Evolutionary conservation across 2,113 vertebrate genomes (phyloP), one percentile per base, ranked within the genome.

Genomic region (Tapirus terrestris): DNA sequence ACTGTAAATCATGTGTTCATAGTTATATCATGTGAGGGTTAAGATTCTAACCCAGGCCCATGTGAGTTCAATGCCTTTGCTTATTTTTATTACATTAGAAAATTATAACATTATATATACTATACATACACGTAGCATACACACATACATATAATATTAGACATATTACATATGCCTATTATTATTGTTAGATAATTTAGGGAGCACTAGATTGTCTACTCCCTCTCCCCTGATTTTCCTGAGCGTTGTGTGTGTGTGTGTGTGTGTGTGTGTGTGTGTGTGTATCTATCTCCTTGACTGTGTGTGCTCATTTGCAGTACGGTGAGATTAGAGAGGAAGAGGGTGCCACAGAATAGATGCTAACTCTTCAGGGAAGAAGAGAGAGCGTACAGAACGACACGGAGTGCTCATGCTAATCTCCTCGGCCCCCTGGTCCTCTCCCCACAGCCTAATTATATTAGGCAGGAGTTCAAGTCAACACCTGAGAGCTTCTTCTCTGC

Each of bases 101-200:
- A 91, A 82, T 48, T 72, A 29, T 63, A 53, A 70, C 1, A 36
- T 89, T 79, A 20, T 17, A 56, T 16, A 43, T 75, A 43, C 5
- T 9, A 80, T 18, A 18, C 36, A 87, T 70, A 45, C 4, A 14
- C 51, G 56, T 48, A 58, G n/a, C 2, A 68, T 56, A 21, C 13
- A 75, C 14, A 33, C 2, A 67, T 53, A 27, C 8, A 60, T 14
- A 77, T 5, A 43, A 21, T 33, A 56, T 89, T 67, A 80, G n/a
- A 39, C 45, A 85, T 31, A 12, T 27, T 23, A 39, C 3, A 4
- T 39, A 39, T 39, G 39, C 4, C 39, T 39, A 58, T 68, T 31
- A 63, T 92, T 56, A 80, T 45, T 84, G 43, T 17, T 67, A 81
- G 53, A 33, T 93, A 93, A 53, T 39, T 36, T 70, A 75, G 16